These are phyloP conservation scores for Phlogophora meticulosa DNA, from an alignment of 2,888 invertebrate species.

Conservation along the genomic window DNA sequence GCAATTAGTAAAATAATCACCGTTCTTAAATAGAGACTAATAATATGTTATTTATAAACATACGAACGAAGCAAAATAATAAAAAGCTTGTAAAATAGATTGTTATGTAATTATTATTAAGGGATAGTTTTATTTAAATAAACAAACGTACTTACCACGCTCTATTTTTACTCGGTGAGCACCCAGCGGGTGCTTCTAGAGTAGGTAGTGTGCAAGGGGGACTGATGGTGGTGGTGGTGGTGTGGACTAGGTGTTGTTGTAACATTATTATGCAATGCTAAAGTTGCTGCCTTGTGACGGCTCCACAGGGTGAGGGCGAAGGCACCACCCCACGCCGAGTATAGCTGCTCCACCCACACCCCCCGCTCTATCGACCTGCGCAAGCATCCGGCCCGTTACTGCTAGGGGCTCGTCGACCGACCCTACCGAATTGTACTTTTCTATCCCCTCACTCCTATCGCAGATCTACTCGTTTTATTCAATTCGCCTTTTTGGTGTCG, in stretches of 20 bases:
- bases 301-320: slow-evolving; percentile 86
- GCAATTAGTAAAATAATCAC: too few species aligned
- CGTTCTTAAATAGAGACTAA: too few species aligned
- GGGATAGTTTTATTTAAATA: slow-evolving; percentile 8
- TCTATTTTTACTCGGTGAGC: slow-evolving; percentile 17
- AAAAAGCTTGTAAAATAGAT: not conserved
- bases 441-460: slow-evolving; percentile 67
- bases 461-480: slow-evolving; percentile 70
- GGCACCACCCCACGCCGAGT: slow-evolving; percentile 85
- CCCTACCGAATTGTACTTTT: slow-evolving; percentile 73
- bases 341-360: slow-evolving; percentile 84
- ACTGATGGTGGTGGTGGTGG: slow-evolving; percentile 41
- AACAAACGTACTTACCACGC: slow-evolving; percentile 6
- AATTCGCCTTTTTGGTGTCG: slow-evolving; percentile 64
- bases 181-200: not conserved
- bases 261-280: slow-evolving; percentile 82
- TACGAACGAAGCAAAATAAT: too few species aligned
- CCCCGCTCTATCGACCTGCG: slow-evolving; percentile 90
- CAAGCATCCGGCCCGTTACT: slow-evolving; percentile 79
- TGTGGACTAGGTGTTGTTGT: slow-evolving; percentile 75
- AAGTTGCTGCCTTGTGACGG: slow-evolving; percentile 78
- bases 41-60: too few species aligned
- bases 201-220: slow-evolving; percentile 37
- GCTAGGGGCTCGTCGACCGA: slow-evolving; percentile 78
- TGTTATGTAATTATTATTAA: not conserved